Evolutionary conservation across 2,113 vertebrate genomes (phyloP).

Genomic region (Pelodiscus sinensis): DNA sequence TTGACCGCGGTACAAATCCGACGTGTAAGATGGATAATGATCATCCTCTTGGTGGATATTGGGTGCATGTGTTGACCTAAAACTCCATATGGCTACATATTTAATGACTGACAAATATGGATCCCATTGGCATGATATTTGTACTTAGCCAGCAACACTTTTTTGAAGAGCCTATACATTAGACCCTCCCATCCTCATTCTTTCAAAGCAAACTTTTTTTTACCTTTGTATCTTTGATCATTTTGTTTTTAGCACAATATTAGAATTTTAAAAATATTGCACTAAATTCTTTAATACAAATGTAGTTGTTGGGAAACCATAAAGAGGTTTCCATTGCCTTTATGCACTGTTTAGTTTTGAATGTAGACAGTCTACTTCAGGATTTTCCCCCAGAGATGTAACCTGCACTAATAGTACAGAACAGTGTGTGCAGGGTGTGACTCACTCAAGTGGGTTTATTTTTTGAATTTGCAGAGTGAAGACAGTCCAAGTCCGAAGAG

Average conservation of each 20-base stretch:
- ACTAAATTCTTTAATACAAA: background rate
- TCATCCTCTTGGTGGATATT: background rate
- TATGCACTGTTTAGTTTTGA: background rate
- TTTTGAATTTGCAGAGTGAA: slow-evolving; percentile 84
- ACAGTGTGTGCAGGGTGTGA: slow-evolving; percentile 1
- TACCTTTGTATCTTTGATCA: background rate
- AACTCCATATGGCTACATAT: background rate
- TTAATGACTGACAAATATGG: background rate
- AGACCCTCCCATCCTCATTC: background rate
- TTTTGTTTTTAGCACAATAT: background rate
- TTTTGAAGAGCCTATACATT: background rate
- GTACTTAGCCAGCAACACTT: background rate
- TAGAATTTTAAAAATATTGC: background rate
- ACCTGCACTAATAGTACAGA: background rate
- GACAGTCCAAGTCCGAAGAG: slow-evolving; percentile 97
- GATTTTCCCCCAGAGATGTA: background rate
- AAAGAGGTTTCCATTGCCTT: background rate
- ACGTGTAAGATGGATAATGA: background rate
- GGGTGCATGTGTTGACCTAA: background rate
- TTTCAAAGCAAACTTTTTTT: background rate
- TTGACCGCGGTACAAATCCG: background rate
- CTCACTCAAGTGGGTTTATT: slow-evolving; percentile 51
- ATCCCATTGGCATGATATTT: background rate
- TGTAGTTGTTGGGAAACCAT: background rate
- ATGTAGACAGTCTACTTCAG: background rate